Evolutionary conservation across 2,113 vertebrate species (phyloP).

Genomic region (Mungos mungo): DNA sequence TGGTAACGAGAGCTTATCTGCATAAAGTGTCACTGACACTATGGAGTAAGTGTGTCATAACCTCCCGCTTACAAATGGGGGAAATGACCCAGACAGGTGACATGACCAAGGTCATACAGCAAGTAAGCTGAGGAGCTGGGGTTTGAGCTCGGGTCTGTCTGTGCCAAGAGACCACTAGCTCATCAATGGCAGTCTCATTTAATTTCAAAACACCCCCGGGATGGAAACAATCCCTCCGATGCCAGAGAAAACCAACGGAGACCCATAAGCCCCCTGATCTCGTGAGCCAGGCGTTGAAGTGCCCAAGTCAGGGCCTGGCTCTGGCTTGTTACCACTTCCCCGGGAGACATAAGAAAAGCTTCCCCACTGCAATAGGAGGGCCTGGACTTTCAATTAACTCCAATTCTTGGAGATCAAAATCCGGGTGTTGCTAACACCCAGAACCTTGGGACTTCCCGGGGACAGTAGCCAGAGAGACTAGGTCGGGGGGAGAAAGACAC

Average conservation of each 20-base stretch:
- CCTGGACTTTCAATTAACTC: background rate
- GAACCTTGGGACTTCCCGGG: background rate
- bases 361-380: background rate
- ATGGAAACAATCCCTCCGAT: background rate
- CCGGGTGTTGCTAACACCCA: background rate
- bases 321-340: background rate
- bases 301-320: background rate
- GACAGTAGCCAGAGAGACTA: background rate
- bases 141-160: background rate
- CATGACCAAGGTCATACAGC: background rate
- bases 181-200: background rate
- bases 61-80: background rate
- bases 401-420: slow-evolving; percentile 12
- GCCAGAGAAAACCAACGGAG: background rate
- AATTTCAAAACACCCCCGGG: background rate
- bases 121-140: background rate
- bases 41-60: background rate
- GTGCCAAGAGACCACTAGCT: background rate
- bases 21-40: background rate
- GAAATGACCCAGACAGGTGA: background rate
- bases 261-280: background rate
- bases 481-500: background rate
- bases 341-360: background rate
- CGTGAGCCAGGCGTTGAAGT: background rate
- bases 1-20: background rate